Percentiles rank a stretch among this genome's conserved stretches.
Evolutionary conservation across 2,797 vertebrate species (phyloP).

Genomic region (Silurus lanzhouensis): DNA sequence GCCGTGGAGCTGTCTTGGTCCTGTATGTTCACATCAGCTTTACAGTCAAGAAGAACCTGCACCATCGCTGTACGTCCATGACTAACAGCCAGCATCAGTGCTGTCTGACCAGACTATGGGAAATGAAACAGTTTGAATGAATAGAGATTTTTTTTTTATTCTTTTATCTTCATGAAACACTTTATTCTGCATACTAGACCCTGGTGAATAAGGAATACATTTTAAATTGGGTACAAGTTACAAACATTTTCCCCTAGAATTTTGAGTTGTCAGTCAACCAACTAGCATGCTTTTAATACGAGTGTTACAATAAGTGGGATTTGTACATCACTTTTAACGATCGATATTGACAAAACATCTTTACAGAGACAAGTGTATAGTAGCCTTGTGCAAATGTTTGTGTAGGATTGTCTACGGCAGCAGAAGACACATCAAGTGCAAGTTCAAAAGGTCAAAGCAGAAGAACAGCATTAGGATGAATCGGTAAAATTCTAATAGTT

Average conservation of each 20-base stretch:
- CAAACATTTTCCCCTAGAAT: background rate
- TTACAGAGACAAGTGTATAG: background rate
- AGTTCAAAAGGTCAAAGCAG: background rate
- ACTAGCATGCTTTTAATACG: background rate
- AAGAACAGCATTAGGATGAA: background rate
- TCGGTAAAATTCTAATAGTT: background rate
- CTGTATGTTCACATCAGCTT: constrained; percentile 85
- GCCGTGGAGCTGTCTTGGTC: constrained; percentile 83
- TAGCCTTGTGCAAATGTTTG: background rate
- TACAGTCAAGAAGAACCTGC: constrained; percentile 83
- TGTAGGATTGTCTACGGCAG: background rate
- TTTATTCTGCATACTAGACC: background rate
- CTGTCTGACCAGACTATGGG: constrained; percentile 85
- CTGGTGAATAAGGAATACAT: background rate
- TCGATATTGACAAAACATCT: background rate
- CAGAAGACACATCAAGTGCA: background rate
- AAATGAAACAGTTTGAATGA: constrained; percentile 36
- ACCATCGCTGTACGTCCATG: constrained; percentile 93
- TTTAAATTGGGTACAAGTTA: background rate
- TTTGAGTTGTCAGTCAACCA: background rate
- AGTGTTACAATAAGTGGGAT: background rate
- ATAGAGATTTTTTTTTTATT: background rate
- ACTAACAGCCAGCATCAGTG: constrained; percentile 91
- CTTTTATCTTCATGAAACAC: background rate
- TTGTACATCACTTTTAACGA: background rate